Conservation (phyloP, 2,113 vertebrate genomes). For the Cephalopholis sonnerati region DNA sequence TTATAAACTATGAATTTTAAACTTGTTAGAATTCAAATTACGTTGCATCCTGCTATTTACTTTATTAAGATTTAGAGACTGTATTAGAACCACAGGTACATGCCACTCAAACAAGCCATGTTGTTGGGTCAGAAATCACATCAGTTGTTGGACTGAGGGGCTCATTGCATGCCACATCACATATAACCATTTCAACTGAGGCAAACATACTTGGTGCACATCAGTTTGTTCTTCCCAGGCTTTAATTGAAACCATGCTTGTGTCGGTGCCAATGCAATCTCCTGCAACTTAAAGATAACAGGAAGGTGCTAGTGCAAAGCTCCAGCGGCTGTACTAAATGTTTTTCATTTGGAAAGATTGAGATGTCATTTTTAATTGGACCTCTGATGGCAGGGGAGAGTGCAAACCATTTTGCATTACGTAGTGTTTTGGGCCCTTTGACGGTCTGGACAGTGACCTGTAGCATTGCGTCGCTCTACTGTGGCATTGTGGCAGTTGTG, state of each 20-base stretch:
- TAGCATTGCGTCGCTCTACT: not conserved
- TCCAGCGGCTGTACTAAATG: not conserved
- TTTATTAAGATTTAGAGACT: rapidly evolving
- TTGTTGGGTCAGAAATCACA: not conserved
- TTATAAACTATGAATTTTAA: not conserved
- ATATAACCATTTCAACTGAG: constrained; percentile 38
- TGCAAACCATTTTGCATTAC: not conserved
- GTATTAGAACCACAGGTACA: not conserved
- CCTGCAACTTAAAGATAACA: not conserved
- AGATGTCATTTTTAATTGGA: not conserved
- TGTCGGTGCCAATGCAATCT: constrained; percentile 15
- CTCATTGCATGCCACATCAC: constrained; percentile 58
- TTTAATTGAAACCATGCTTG: not conserved
- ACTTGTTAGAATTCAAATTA: not conserved
- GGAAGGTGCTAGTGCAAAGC: constrained; percentile 4
- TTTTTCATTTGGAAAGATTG: not conserved
- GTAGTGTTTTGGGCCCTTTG: not conserved
- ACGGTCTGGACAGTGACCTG: not conserved
- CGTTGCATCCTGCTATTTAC: not conserved
- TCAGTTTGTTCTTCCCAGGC: constrained; percentile 27
- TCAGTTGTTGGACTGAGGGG: constrained; percentile 11
- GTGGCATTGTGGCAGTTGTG: not conserved
- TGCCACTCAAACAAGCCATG: not conserved
- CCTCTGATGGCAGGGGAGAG: not conserved
- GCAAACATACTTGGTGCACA: constrained; percentile 41